Conservation (phyloP, 2,888 invertebrate species). For the Nephrotoma guestfalica region DNA sequence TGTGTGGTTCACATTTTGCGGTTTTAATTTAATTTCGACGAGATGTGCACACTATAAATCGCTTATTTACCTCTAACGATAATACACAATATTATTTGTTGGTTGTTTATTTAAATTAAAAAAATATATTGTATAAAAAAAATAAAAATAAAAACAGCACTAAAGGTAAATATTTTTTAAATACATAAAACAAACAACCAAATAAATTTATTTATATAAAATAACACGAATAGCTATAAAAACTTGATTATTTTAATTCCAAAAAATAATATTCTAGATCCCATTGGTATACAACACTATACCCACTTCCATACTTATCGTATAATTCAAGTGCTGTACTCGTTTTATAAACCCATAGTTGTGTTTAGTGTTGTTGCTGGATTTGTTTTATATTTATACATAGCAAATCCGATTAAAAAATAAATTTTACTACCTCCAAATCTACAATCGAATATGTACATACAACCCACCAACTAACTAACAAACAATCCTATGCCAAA, state of each 20-base stretch:
- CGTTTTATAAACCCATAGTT: not conserved
- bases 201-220: not conserved
- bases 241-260: not conserved
- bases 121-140: not conserved
- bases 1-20: not conserved
- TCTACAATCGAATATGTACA: not conserved
- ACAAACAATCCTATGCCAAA: not conserved
- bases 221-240: not conserved
- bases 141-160: no score
- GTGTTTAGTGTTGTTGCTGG: not conserved
- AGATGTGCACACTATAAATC: not conserved
- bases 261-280: not conserved
- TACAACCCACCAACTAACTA: not conserved
- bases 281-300: not conserved
- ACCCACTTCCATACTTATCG: not conserved
- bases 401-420: not conserved
- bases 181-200: not conserved
- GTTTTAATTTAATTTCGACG: not conserved
- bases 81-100: not conserved
- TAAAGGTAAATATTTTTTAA: not conserved
- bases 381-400: not conserved
- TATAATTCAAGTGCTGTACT: not conserved
- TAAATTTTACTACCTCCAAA: not conserved
- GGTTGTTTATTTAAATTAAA: not conserved
- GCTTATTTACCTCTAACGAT: not conserved